Base-by-base conservation (phyloP, 2,888 invertebrate genomes). In the Lacanobia oleracea region DNA sequence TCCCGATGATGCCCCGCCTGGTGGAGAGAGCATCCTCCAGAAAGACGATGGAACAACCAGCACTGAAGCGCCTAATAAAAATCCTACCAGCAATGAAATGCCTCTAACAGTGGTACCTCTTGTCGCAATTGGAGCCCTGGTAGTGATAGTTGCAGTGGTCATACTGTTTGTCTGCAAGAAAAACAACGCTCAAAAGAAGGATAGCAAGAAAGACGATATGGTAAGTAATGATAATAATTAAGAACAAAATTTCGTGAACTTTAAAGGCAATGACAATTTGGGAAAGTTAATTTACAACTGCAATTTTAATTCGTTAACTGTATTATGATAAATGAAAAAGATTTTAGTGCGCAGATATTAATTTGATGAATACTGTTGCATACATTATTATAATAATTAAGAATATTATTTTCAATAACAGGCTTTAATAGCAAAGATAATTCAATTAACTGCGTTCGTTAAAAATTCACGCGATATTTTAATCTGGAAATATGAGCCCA, bases 171-270 rank as follows among this genome's bases (percentile, higher is more conserved):
- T 98, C 82, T 97, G 98, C 84, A 97, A 97, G 88, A 97, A 97
- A 87, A 97, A 98, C 75, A 97, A 97, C 86, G 91, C 95, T 53
- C 96, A 96, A 57, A 97, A 97, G 88, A 94, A 96, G n/a, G 88
- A 89, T n/a, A 97, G 97, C 86, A 96, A 96, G 45, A 98, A 98
- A 89, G 97, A 98, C 85, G 98, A 98, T 88, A 97, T 98, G 97
- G 98, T 98, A 88, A 92, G 95, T 81, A 60, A 57, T 7, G 1
- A 16, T 23, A 43, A 6, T 2, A 37, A 33, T 18, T 18, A 48
- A 23, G 16, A 21, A 9, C 3, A 18, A 8, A 21, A 59, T 33
- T 62, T 61, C 0, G 3, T 43, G 8, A 43, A 12, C 5, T 48
- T 37, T 53, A 2, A 43, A 23, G 16, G 14, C 1, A 0, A 75